phyloP scores from a whole-genome alignment of 92 coral and sea anemone species.

The Micromussa lordhowensis region DNA sequence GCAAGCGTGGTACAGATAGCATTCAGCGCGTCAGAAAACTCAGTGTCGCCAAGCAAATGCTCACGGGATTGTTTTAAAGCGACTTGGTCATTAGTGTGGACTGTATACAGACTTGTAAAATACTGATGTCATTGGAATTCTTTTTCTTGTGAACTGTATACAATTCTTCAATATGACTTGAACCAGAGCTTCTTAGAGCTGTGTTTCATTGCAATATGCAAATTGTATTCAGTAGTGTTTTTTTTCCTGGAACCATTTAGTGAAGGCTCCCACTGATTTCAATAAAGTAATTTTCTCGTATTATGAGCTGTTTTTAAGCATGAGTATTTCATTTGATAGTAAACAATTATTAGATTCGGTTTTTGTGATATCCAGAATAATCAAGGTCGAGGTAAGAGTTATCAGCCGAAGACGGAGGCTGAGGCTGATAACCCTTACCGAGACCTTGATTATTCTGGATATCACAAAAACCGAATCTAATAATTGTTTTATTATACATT shows the following conservation, averaged over 20 bases:
- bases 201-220: background rate
- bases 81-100: background rate
- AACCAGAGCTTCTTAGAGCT: background rate
- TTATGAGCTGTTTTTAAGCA: background rate
- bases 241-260: background rate
- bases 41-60: conserved; percentile 76
- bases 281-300: background rate
- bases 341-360: too few species aligned
- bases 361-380: too few species aligned
- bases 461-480: too few species aligned
- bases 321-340: background rate
- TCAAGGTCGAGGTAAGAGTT: too few species aligned
- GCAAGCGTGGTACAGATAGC: conserved; percentile 84
- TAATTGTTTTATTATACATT: too few species aligned
- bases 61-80: conserved; percentile 71
- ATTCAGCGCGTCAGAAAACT: conserved; percentile 83
- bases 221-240: background rate
- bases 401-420: too few species aligned
- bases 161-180: background rate
- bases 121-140: background rate
- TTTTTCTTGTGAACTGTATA: background rate
- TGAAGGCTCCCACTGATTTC: background rate
- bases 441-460: too few species aligned
- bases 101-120: background rate
- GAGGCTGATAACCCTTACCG: too few species aligned